A percentile compares a stretch with the other conserved stretches of the same genome.
Conservation (phyloP, 2,888 invertebrate genomes). For the Drosophila heteroneura region DNA sequence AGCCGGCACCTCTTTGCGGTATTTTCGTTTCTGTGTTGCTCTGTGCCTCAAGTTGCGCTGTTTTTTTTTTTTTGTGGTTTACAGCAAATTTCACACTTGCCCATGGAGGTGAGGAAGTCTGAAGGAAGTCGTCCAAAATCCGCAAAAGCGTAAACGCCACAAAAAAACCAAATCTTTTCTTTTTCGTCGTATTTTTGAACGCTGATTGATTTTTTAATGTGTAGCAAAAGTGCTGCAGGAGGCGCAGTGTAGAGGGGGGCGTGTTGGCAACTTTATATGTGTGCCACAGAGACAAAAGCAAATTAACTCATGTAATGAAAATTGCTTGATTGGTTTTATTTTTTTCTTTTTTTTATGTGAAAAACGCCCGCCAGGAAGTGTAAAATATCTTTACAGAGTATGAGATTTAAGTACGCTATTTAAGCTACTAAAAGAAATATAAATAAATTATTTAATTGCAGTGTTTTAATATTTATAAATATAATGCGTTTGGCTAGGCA, state of each 20-base stretch:
- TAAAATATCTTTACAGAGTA: neutral
- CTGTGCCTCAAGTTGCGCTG: neutral
- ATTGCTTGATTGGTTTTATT: conserved; percentile 27
- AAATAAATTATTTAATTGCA: neutral
- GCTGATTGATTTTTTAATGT: conserved; percentile 73
- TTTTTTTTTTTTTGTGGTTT: conserved; percentile 68
- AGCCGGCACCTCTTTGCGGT: conserved; percentile 73
- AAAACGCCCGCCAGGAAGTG: neutral
- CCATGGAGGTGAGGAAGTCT: conserved; percentile 53
- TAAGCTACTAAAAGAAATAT: neutral
- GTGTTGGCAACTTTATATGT: conserved; percentile 40
- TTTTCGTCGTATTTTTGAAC: conserved; percentile 40
- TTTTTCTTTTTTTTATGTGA: neutral
- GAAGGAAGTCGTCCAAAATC: conserved; percentile 56
- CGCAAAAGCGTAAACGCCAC: conserved; percentile 67
- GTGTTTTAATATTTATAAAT: neutral
- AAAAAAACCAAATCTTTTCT: conserved; percentile 28
- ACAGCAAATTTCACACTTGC: conserved; percentile 81
- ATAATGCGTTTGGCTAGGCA: neutral
- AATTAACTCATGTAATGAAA: conserved; percentile 54
- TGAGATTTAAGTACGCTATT: fast-evolving
- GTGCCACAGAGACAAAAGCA: conserved; percentile 49
- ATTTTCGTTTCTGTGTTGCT: conserved; percentile 67
- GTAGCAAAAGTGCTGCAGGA: conserved; percentile 5
- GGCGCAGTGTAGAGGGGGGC: neutral